phyloP scores from a whole-genome alignment of 2,113 vertebrate species.

The Ammospiza nelsoni region DNA sequence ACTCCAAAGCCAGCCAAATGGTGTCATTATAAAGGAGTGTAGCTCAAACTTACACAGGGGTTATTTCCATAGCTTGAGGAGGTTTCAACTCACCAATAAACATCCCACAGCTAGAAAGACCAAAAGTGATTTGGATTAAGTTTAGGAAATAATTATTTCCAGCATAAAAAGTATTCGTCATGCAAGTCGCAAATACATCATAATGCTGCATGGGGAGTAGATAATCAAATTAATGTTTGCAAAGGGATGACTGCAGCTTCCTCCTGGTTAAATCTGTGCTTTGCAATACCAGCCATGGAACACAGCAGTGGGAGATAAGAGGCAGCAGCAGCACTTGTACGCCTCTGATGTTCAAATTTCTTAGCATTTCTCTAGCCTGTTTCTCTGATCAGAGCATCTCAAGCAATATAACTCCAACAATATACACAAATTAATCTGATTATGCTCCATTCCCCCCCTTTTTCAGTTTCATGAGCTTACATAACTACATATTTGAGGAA shows the following conservation, averaged over 20 bases:
- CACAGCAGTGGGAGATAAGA: not conserved
- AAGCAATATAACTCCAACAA: not conserved
- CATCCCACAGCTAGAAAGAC: not conserved
- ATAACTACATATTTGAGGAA: not conserved
- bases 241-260: not conserved
- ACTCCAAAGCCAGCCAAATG: not conserved
- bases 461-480: not conserved
- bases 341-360: not conserved
- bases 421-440: not conserved
- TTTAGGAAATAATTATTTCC: not conserved
- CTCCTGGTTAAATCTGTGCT: not conserved
- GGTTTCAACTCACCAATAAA: not conserved
- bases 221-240: not conserved
- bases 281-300: not conserved
- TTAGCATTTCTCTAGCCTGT: not conserved
- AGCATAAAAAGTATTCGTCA: not conserved
- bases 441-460: not conserved
- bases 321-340: not conserved
- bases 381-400: not conserved
- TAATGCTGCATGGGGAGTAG: not conserved
- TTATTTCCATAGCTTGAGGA: not conserved
- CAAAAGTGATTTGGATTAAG: not conserved
- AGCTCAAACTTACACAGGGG: not conserved
- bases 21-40: not conserved
- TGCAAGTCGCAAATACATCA: not conserved